Conservation (phyloP, 2,797 vertebrate species). For the Hoplostethus mediterraneus region DNA sequence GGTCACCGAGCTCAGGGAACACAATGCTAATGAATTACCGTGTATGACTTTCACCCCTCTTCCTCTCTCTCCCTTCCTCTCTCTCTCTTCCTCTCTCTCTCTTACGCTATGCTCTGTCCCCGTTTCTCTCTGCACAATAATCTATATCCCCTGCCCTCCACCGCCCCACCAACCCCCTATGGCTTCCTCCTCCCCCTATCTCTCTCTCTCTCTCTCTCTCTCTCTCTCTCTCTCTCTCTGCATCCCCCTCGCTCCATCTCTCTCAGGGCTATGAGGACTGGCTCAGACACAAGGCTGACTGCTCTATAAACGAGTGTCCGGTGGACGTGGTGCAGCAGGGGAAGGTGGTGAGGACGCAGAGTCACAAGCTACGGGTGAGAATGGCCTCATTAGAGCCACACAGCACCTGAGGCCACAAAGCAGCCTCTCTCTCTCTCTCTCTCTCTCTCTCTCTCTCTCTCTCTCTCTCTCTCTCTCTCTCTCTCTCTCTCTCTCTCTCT, state of each 20-base stretch:
- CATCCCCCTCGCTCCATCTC: constrained; percentile 5
- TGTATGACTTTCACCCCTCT: constrained; percentile 59
- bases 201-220: constrained; percentile 21
- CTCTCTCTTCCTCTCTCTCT: constrained; percentile 10
- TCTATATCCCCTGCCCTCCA: constrained; percentile 46
- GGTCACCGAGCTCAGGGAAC: constrained; percentile 67
- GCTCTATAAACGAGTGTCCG: constrained; percentile 94
- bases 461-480: constrained; percentile 16
- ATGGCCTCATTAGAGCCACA: constrained; percentile 71
- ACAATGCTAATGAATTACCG: constrained; percentile 73
- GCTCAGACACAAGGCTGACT: constrained; percentile 98
- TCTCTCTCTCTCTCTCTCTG: neutral
- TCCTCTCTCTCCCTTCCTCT: constrained; percentile 7
- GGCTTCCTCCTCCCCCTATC: constrained; percentile 9
- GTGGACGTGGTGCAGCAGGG: constrained; percentile 94
- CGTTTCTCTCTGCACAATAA: constrained; percentile 48
- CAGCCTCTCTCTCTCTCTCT: constrained; percentile 51
- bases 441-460: constrained; percentile 13
- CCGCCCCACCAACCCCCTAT: constrained; percentile 13
- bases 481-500: constrained; percentile 47
- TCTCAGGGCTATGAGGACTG: constrained; percentile 98
- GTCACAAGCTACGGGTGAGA: constrained; percentile 91
- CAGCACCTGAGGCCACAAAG: constrained; percentile 73
- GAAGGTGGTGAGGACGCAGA: constrained; percentile 94
- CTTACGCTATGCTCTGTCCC: constrained; percentile 26